phyloP scores from a whole-genome alignment of 2,797 vertebrate genomes.

The Oophaga sylvatica region DNA sequence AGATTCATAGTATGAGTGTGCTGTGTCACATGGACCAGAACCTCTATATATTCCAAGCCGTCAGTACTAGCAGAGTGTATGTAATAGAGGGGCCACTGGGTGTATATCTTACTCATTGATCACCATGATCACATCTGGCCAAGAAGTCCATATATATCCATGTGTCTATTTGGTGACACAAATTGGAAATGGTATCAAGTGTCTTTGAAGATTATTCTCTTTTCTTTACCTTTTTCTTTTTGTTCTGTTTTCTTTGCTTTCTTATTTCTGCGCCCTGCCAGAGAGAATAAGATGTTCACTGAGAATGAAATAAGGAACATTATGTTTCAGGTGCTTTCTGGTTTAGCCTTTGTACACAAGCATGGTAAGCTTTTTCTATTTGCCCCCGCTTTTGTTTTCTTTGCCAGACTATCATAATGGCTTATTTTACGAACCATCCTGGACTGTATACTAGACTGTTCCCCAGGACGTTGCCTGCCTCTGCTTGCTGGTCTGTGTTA shows the following conservation, averaged over 20 bases:
- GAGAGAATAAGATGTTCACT: slow-evolving; percentile 81
- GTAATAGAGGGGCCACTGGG: background rate
- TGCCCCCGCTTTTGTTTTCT: background rate
- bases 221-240: slow-evolving; percentile 41
- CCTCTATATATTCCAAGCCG: background rate
- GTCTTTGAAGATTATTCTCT: slow-evolving; percentile 56
- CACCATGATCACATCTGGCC: background rate
- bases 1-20: background rate
- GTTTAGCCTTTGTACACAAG: slow-evolving; percentile 82
- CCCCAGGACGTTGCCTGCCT: background rate
- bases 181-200: slow-evolving; percentile 61
- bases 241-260: slow-evolving; percentile 55
- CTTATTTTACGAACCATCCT: background rate
- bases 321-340: slow-evolving; percentile 77
- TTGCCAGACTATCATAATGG: background rate
- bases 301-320: slow-evolving; percentile 85
- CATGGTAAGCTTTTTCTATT: slow-evolving; percentile 71
- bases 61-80: background rate
- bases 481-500: no score
- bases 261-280: slow-evolving; percentile 64
- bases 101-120: background rate
- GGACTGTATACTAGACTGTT: background rate
- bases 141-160: background rate
- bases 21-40: background rate
- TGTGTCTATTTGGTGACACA: background rate